Evolutionary conservation across 1,140 invertebrate genomes (phyloP).

Genomic region (Liolophura sinensis): DNA sequence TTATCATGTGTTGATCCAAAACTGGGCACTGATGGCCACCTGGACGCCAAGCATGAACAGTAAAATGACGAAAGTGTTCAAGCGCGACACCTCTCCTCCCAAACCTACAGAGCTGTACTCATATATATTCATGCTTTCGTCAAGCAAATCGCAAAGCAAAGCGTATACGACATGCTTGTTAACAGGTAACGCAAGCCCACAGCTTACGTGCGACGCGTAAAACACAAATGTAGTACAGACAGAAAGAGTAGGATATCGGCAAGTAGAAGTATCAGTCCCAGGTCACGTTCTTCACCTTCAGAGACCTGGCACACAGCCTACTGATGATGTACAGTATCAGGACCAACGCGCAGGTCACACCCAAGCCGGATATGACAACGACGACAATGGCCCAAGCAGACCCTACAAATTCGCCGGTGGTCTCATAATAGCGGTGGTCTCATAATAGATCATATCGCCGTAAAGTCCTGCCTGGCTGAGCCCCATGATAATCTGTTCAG

Average conservation of each 20-base stretch:
- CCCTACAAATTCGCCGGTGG: slow-evolving; percentile 31
- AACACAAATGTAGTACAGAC: slow-evolving; percentile 64
- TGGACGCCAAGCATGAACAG: slow-evolving; percentile 65
- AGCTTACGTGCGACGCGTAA: slow-evolving; percentile 52
- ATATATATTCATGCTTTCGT: slow-evolving; percentile 65
- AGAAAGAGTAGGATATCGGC: slow-evolving; percentile 60
- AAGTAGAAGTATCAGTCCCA: slow-evolving; percentile 63
- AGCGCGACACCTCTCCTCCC: slow-evolving; percentile 67
- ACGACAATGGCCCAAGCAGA: slow-evolving; percentile 34
- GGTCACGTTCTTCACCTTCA: slow-evolving; percentile 64
- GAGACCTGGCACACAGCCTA: slow-evolving; percentile 60
- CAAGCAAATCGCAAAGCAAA: slow-evolving; percentile 65
- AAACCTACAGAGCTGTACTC: slow-evolving; percentile 65
- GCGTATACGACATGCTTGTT: slow-evolving; percentile 61
- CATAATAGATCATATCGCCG: slow-evolving; percentile 15
- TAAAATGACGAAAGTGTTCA: slow-evolving; percentile 62
- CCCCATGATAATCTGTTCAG: neutral
- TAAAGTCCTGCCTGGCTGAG: slow-evolving; percentile 3
- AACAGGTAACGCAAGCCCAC: slow-evolving; percentile 63
- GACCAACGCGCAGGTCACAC: slow-evolving; percentile 47
- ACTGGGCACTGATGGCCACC: slow-evolving; percentile 37
- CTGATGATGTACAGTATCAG: slow-evolving; percentile 62
- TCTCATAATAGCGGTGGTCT: slow-evolving; percentile 20
- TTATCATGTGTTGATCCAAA: slow-evolving; percentile 25
- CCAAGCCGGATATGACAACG: slow-evolving; percentile 11